Evolutionary conservation across 2,797 vertebrate genomes (phyloP).

Genomic region (Semaprochilodus insignis): DNA sequence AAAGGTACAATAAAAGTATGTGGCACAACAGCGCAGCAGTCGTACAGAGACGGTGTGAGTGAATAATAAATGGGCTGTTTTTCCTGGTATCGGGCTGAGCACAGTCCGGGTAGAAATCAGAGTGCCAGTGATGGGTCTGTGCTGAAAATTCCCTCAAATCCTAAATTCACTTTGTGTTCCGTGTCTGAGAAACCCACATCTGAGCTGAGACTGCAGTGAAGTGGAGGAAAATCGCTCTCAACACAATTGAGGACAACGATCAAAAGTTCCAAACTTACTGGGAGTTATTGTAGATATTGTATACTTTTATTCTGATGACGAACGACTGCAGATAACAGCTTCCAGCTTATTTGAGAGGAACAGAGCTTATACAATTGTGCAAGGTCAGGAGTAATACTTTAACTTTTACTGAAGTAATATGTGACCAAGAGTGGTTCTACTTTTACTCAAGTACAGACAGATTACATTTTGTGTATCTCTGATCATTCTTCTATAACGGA

Average conservation of each 20-base stretch:
- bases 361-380: too few species aligned
- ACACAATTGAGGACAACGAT: background rate
- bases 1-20: too few species aligned
- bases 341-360: too few species aligned
- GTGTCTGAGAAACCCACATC: background rate
- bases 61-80: slow-evolving; percentile 23
- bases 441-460: too few species aligned
- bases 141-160: slow-evolving; percentile 31
- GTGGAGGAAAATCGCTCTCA: background rate
- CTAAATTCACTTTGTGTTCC: background rate
- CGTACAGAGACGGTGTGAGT: slow-evolving; percentile 25
- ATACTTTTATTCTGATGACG: too few species aligned
- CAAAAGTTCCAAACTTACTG: background rate
- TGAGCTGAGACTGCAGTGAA: background rate
- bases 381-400: too few species aligned
- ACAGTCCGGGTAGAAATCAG: slow-evolving; percentile 21
- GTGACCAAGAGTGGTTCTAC: too few species aligned
- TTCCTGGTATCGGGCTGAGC: slow-evolving; percentile 19
- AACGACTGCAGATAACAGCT: too few species aligned
- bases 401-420: too few species aligned
- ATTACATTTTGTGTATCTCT: too few species aligned
- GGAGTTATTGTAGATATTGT: background rate
- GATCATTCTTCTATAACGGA: too few species aligned
- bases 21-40: slow-evolving; percentile 3
- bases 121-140: slow-evolving; percentile 20